These are phyloP conservation scores for Galbula dea DNA, from an alignment of 2,113 vertebrate genomes.

Conservation along the genomic window DNA sequence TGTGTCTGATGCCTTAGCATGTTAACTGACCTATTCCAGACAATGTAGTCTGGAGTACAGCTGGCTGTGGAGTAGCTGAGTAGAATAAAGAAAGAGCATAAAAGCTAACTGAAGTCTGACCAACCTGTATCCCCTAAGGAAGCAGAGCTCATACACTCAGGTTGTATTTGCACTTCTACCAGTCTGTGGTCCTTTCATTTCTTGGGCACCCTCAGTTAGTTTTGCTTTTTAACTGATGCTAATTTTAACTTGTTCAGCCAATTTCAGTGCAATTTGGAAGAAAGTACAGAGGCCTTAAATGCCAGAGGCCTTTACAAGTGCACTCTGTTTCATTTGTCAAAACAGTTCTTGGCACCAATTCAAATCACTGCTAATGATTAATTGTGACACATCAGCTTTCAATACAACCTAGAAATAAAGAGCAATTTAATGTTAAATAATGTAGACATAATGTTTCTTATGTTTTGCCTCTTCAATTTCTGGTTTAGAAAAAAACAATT, in stretches of 20 bases:
- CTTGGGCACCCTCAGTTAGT: rapidly evolving
- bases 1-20: not conserved
- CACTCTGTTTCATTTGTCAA: not conserved
- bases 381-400: not conserved
- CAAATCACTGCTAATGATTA: not conserved
- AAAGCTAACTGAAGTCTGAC: not conserved
- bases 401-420: not conserved
- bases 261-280: not conserved
- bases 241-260: not conserved
- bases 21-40: not conserved
- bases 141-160: rapidly evolving
- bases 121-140: not conserved
- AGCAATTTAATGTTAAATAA: not conserved
- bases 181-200: not conserved
- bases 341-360: not conserved
- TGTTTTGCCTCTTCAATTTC: not conserved
- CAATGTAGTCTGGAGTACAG: not conserved
- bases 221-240: not conserved
- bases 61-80: not conserved
- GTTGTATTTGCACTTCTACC: not conserved
- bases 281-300: not conserved
- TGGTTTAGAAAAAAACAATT: not conserved
- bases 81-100: not conserved
- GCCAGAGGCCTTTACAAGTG: not conserved
- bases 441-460: not conserved